A percentile compares a stretch with the other conserved stretches of the same genome.
These are phyloP conservation scores for Sclerurus mexicanus DNA, from an alignment of 2,113 vertebrate genomes.

Conservation along the genomic window DNA sequence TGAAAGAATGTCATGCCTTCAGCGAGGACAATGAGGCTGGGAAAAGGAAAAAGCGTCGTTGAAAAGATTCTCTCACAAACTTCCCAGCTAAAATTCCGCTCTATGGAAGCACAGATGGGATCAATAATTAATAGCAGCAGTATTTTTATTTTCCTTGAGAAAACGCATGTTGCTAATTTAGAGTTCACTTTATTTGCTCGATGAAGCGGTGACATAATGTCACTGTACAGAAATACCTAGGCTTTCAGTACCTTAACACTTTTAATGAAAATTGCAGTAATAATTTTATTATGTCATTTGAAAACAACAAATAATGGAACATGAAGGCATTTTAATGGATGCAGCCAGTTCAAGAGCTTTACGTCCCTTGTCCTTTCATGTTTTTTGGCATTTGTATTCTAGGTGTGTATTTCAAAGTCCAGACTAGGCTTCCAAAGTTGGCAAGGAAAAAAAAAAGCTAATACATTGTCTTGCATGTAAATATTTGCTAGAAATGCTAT, in stretches of 20 bases:
- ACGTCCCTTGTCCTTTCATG: not conserved
- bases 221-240: not conserved
- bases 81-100: not conserved
- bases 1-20: not conserved
- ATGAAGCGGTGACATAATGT: accelerated
- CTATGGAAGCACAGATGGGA: not conserved
- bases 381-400: not conserved
- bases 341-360: not conserved
- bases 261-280: not conserved
- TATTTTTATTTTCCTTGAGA: not conserved
- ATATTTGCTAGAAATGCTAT: not conserved
- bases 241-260: not conserved
- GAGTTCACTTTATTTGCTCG: not conserved
- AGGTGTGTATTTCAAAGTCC: not conserved
- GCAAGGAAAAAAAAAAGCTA: not conserved
- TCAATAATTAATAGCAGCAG: not conserved
- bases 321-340: not conserved
- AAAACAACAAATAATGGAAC: not conserved
- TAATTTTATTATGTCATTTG: not conserved
- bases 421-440: not conserved
- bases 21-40: not conserved
- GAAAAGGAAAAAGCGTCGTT: not conserved
- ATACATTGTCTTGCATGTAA: not conserved
- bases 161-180: not conserved
- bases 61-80: not conserved